phyloP scores from a whole-genome alignment of 2,888 invertebrate genomes.

The Plemyria rubiginata region DNA sequence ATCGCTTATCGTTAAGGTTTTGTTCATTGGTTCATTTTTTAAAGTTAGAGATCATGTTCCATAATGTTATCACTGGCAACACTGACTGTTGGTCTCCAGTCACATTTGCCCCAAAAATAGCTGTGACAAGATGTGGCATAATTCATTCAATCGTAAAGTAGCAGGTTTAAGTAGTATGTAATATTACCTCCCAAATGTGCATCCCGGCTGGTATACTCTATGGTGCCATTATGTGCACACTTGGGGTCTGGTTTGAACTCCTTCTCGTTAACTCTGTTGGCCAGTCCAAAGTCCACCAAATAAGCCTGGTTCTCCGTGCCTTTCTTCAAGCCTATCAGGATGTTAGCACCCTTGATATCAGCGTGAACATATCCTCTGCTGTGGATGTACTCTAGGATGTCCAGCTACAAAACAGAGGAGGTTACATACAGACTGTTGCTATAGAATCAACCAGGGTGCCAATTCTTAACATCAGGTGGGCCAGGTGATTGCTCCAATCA shows the following conservation, averaged over 20 bases:
- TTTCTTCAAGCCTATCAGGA: constrained; percentile 90
- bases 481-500: too few species aligned
- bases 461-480: too few species aligned
- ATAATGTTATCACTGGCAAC: too few species aligned
- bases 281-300: constrained; percentile 97
- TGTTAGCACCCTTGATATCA: constrained; percentile 98
- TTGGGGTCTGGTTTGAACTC: constrained; percentile 95
- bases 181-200: constrained; percentile 94
- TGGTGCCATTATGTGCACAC: constrained; percentile 98
- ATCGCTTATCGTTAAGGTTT: too few species aligned
- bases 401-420: constrained; percentile 83
- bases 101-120: too few species aligned
- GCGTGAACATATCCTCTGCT: constrained; percentile 95
- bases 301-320: constrained; percentile 89
- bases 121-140: too few species aligned
- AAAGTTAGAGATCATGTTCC: too few species aligned
- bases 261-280: constrained; percentile 89
- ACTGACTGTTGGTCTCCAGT: too few species aligned
- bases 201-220: constrained; percentile 98
- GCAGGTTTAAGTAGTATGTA: neutral
- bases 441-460: too few species aligned
- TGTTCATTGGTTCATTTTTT: too few species aligned
- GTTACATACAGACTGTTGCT: too few species aligned
- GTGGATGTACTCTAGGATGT: constrained; percentile 97
- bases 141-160: too few species aligned